Percentiles rank a stretch among this genome's conserved stretches.
These are phyloP conservation scores for Pilophorus perplexus DNA, from an alignment of 2,888 invertebrate genomes.

Conservation along the genomic window DNA sequence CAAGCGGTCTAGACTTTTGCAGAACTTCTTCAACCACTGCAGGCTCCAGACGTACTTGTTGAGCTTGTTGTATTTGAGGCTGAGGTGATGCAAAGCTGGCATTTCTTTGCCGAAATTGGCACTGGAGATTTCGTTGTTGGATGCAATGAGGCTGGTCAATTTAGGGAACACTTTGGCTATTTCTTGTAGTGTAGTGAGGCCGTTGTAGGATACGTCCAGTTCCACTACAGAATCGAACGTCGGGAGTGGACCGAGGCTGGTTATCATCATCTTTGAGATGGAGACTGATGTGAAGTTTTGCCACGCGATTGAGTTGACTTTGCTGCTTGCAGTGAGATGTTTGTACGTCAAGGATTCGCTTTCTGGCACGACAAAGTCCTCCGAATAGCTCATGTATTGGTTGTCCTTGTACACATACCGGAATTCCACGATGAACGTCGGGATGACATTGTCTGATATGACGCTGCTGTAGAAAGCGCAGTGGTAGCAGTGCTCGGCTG, in stretches of 20 bases:
- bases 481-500: slow-evolving; percentile 27
- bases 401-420: slow-evolving; percentile 17
- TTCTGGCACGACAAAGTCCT: slow-evolving; percentile 16
- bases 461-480: slow-evolving; percentile 23
- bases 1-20: slow-evolving; percentile 13
- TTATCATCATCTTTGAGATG: slow-evolving; percentile 28
- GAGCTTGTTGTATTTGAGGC: slow-evolving; percentile 27
- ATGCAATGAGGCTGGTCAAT: slow-evolving; percentile 1
- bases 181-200: slow-evolving; percentile 17
- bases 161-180: slow-evolving; percentile 29
- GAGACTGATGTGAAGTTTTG: neutral
- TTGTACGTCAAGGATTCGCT: neutral
- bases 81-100: slow-evolving; percentile 1
- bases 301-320: slow-evolving; percentile 29
- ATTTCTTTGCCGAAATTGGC: slow-evolving; percentile 25
- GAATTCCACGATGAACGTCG: slow-evolving; percentile 26
- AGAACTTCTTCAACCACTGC: slow-evolving; percentile 30
- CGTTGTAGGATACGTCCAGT: slow-evolving; percentile 32
- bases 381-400: neutral
- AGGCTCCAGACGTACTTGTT: slow-evolving; percentile 1
- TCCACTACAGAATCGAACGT: slow-evolving; percentile 5
- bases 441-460: slow-evolving; percentile 29
- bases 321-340: neutral
- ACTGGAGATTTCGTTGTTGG: slow-evolving; percentile 14
- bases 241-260: neutral